These are phyloP conservation scores for Graphium colonna DNA, from an alignment of 2,888 invertebrate species.

Conservation along the genomic window DNA sequence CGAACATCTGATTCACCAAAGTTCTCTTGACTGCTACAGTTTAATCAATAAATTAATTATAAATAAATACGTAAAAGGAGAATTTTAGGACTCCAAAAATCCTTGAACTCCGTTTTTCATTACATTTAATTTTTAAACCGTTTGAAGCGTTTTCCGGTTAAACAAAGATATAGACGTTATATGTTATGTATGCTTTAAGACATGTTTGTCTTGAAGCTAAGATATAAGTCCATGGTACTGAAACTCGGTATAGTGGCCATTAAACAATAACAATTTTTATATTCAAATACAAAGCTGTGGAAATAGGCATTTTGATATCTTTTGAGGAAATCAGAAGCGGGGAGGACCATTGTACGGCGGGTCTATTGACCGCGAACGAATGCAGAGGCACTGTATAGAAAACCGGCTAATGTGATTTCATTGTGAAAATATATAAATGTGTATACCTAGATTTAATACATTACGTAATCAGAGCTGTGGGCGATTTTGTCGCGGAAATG, in stretches of 20 bases:
- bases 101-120: too few species aligned
- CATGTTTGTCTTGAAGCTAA: too few species aligned
- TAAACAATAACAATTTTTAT: slow-evolving; percentile 3
- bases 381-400: slow-evolving; percentile 21
- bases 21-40: too few species aligned
- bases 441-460: slow-evolving; percentile 21
- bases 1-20: too few species aligned
- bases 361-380: slow-evolving; percentile 23
- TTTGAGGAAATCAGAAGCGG: slow-evolving; percentile 18
- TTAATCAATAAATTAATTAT: too few species aligned
- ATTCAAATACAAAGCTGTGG: neutral
- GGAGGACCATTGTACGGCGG: slow-evolving; percentile 16
- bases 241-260: neutral
- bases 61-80: too few species aligned
- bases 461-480: slow-evolving; percentile 17
- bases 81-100: too few species aligned
- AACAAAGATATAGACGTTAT: too few species aligned
- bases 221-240: neutral
- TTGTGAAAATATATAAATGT: slow-evolving; percentile 16
- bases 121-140: too few species aligned
- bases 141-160: too few species aligned
- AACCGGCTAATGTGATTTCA: slow-evolving; percentile 23
- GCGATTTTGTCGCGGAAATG: slow-evolving; percentile 5
- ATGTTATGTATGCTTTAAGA: too few species aligned
- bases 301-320: slow-evolving; percentile 11